phyloP scores from a whole-genome alignment of 2,888 invertebrate genomes.

The Himalopsyche anomala region DNA sequence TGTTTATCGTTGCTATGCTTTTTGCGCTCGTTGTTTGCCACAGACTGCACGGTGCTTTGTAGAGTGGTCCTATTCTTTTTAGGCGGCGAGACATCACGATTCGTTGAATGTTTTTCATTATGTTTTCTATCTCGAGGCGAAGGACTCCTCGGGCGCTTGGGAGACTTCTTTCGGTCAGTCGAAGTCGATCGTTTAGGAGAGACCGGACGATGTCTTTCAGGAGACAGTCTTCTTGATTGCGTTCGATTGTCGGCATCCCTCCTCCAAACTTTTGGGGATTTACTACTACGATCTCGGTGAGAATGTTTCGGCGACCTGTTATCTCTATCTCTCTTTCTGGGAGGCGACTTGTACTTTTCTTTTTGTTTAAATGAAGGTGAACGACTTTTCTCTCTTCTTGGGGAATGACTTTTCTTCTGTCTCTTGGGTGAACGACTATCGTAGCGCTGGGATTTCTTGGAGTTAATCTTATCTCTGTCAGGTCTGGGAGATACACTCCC shows the following conservation, averaged over 20 bases:
- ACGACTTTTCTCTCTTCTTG: slow-evolving; percentile 67
- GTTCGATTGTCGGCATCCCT: slow-evolving; percentile 61
- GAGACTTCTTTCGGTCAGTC: slow-evolving; percentile 60
- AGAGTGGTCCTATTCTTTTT: slow-evolving; percentile 50
- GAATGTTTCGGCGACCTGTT: slow-evolving; percentile 67
- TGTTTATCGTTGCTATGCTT: slow-evolving; percentile 47
- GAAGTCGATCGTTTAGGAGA: slow-evolving; percentile 56
- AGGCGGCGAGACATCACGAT: slow-evolving; percentile 54
- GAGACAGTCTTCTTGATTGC: slow-evolving; percentile 50
- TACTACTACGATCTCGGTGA: slow-evolving; percentile 59
- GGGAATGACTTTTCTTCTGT: slow-evolving; percentile 67
- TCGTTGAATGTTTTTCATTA: slow-evolving; percentile 63
- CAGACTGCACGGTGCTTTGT: slow-evolving; percentile 52
- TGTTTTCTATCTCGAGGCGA: slow-evolving; percentile 68
- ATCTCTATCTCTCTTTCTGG: slow-evolving; percentile 68
- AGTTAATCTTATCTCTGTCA: slow-evolving; percentile 55
- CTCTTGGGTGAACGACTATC: slow-evolving; percentile 66
- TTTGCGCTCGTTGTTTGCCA: slow-evolving; percentile 49
- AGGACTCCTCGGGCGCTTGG: slow-evolving; percentile 56
- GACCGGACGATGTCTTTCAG: slow-evolving; percentile 49
- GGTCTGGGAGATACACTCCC: slow-evolving; percentile 61
- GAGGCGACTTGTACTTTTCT: slow-evolving; percentile 66
- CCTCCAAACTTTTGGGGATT: slow-evolving; percentile 62
- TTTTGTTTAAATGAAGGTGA: slow-evolving; percentile 68
- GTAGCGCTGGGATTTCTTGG: slow-evolving; percentile 54